phyloP scores from a whole-genome alignment of 2,888 invertebrate species.

The Hipparchia semele region DNA sequence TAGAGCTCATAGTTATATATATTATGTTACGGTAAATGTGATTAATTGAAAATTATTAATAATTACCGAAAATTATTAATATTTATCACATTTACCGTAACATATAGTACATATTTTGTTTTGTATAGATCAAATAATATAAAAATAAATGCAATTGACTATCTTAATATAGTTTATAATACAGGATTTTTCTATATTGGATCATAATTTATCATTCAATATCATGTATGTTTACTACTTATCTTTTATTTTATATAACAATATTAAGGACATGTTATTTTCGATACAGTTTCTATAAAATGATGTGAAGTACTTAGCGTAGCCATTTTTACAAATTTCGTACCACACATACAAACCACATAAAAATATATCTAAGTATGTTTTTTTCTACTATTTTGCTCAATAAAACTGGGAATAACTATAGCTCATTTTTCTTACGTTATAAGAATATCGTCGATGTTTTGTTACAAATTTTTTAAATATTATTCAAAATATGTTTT shows the following conservation, averaged over 20 bases:
- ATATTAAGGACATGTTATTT: too few relatives aligned
- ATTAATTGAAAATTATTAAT: too few relatives aligned
- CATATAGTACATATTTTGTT: background rate
- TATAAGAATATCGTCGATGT: background rate
- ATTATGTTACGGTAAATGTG: too few relatives aligned
- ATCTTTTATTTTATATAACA: too few relatives aligned
- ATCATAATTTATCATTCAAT: background rate
- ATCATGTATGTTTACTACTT: too few relatives aligned
- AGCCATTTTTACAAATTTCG: too few relatives aligned
- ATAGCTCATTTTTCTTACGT: background rate
- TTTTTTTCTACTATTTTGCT: background rate
- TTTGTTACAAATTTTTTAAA: background rate
- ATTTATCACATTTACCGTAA: too few relatives aligned
- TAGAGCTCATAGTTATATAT: too few relatives aligned
- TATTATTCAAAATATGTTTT: background rate
- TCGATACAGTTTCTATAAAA: too few relatives aligned
- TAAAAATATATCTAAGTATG: background rate
- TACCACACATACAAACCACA: background rate
- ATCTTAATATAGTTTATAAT: background rate
- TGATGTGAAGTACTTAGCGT: too few relatives aligned
- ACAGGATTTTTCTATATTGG: background rate
- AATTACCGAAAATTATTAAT: too few relatives aligned
- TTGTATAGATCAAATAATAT: conserved; percentile 5
- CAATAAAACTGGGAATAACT: background rate
- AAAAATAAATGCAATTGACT: conserved; percentile 14